Percentiles rank a stretch among this genome's conserved stretches.
phyloP scores from a whole-genome alignment of 2,113 vertebrate species.

The Ctenomys sociabilis region DNA sequence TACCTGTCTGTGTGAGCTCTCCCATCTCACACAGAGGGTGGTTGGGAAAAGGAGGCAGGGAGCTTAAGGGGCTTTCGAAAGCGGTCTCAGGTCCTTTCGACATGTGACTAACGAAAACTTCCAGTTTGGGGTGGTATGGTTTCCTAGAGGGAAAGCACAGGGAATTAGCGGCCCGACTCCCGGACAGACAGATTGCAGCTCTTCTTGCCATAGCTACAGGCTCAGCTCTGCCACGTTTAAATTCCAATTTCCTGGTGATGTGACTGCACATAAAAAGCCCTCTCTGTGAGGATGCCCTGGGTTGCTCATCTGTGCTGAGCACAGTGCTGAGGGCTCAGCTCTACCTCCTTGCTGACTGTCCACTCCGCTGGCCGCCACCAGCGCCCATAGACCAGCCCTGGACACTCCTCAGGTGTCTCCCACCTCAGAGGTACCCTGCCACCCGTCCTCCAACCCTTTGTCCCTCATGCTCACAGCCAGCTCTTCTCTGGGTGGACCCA shows the following conservation, averaged over 20 bases:
- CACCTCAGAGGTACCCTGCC: neutral
- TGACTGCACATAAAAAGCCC: neutral
- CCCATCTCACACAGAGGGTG: slow-evolving; percentile 95
- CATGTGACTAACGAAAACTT: slow-evolving; percentile 94
- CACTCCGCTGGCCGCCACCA: accelerated
- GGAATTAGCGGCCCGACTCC: slow-evolving; percentile 8
- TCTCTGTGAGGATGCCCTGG: neutral
- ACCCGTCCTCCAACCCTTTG: neutral
- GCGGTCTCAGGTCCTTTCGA: slow-evolving; percentile 88
- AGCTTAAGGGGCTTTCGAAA: slow-evolving; percentile 92
- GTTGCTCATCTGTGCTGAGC: neutral
- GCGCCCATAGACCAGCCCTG: neutral
- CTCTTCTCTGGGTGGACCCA: neutral
- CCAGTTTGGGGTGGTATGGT: slow-evolving; percentile 93
- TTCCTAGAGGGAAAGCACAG: slow-evolving; percentile 85
- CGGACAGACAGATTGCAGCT: neutral
- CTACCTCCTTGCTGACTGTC: neutral
- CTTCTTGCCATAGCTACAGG: accelerated
- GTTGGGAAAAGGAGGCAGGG: slow-evolving; percentile 93
- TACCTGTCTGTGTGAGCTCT: slow-evolving; percentile 98
- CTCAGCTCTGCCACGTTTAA: neutral
- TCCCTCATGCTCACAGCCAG: neutral
- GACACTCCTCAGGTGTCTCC: neutral
- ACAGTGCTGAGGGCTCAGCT: neutral
- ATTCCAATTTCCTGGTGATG: neutral